These are phyloP conservation scores for Xiphorhynchus erythropygius DNA, from an alignment of 2,797 vertebrate species.

Conservation along the genomic window DNA sequence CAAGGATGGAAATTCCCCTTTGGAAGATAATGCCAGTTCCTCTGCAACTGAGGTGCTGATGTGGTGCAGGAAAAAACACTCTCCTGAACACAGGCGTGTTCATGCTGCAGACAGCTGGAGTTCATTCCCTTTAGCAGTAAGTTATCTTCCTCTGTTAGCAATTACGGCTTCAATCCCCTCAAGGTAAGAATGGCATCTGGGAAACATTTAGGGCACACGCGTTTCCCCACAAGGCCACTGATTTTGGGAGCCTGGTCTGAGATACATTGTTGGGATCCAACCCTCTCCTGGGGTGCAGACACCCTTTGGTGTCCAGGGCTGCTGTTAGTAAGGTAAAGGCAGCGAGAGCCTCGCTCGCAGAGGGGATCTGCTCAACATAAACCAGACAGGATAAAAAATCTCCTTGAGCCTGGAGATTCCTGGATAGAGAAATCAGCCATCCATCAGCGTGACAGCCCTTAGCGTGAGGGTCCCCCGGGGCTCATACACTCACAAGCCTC, in stretches of 20 bases:
- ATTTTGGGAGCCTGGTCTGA: background rate
- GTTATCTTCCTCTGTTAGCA: background rate
- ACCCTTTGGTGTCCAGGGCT: accelerated
- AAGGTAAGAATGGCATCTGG: background rate
- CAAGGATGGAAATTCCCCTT: background rate
- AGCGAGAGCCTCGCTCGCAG: accelerated
- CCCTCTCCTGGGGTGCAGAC: background rate
- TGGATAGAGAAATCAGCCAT: constrained; percentile 24
- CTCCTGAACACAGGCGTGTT: background rate
- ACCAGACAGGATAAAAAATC: background rate
- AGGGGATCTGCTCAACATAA: background rate
- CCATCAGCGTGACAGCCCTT: constrained; percentile 16
- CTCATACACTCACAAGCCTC: background rate
- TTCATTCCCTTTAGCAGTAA: background rate
- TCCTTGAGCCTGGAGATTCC: background rate
- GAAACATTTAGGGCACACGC: background rate
- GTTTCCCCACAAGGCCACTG: background rate
- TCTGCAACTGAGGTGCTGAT: background rate
- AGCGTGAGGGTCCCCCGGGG: background rate
- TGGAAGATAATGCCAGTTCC: background rate
- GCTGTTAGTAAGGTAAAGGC: background rate
- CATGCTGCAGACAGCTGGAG: background rate
- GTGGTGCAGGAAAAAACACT: accelerated
- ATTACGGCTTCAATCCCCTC: background rate
- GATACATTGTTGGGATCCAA: background rate